A percentile compares a stretch with the other conserved stretches of the same genome.
Conservation (phyloP, 2,113 vertebrate species). For the Cochlearius cochlearius region DNA sequence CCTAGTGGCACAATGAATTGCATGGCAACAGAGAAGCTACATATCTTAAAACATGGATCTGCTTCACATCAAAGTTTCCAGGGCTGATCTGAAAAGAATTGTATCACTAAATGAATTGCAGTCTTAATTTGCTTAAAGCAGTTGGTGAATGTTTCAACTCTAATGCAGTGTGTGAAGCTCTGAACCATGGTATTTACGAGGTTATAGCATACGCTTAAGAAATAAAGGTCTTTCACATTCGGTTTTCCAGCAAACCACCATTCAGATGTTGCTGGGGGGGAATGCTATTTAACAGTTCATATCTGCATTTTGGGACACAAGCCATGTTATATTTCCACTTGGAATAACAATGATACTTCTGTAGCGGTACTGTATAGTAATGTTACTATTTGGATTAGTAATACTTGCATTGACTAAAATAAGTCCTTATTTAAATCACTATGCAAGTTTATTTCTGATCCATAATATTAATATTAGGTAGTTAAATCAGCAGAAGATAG, state of each 20-base stretch:
- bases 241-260: background rate
- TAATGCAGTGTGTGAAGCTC: background rate
- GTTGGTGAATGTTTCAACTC: background rate
- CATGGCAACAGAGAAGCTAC: background rate
- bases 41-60: background rate
- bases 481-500: background rate
- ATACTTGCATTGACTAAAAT: background rate
- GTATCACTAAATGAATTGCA: background rate
- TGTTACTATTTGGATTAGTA: background rate
- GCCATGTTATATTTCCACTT: background rate
- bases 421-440: background rate
- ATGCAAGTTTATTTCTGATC: background rate
- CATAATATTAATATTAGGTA: background rate
- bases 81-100: background rate
- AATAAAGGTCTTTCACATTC: background rate
- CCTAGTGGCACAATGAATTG: background rate
- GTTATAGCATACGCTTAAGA: background rate
- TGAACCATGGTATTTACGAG: background rate
- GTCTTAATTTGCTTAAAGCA: background rate
- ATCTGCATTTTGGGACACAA: slow-evolving; percentile 24
- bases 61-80: background rate
- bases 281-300: background rate
- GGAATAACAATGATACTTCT: background rate
- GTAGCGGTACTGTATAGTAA: background rate
- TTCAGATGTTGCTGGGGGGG: background rate